Evolutionary conservation across 2,888 invertebrate genomes (phyloP).

Genomic region (Encarsia formosa): DNA sequence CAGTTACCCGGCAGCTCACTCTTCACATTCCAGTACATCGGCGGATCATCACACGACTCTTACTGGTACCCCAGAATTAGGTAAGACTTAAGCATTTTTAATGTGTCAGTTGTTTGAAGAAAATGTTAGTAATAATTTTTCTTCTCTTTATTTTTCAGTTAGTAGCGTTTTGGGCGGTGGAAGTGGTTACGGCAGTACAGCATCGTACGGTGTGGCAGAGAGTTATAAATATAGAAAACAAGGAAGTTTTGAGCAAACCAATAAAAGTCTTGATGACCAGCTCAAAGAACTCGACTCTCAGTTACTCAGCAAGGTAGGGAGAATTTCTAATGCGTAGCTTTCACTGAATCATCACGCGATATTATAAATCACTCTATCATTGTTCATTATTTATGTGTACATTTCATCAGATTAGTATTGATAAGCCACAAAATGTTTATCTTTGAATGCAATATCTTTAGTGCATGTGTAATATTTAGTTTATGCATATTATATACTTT

Average conservation of each 20-base stretch:
- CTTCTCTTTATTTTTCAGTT: constrained; percentile 47
- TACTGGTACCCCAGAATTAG: constrained; percentile 46
- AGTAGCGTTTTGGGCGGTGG: constrained; percentile 60
- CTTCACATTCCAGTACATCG: constrained; percentile 49
- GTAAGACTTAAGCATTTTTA: constrained; percentile 29
- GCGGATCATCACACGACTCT: constrained; percentile 45
- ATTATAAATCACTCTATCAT: constrained; percentile 14
- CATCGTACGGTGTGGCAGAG: constrained; percentile 58
- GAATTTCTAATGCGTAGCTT: constrained; percentile 41
- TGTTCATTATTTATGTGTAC: constrained; percentile 12
- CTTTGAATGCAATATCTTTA: too few relatives aligned
- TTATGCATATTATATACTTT: too few relatives aligned
- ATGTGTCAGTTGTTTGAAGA: too few relatives aligned
- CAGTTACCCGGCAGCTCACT: constrained; percentile 54
- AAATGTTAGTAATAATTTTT: too few relatives aligned
- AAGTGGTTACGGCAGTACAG: constrained; percentile 57
- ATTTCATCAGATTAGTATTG: constrained; percentile 9
- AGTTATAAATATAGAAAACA: constrained; percentile 56
- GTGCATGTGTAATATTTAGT: too few relatives aligned
- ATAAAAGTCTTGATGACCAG: constrained; percentile 73
- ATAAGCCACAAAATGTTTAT: constrained; percentile 16
- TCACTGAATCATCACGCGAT: constrained; percentile 17
- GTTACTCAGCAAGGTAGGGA: constrained; percentile 58
- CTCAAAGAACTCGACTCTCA: constrained; percentile 79
- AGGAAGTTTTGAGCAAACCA: constrained; percentile 68